A percentile compares a stretch with the other conserved stretches of the same genome.
These are phyloP conservation scores for fruit fly (Drosophila melanogaster) DNA, from an alignment of 1,140 invertebrate genomes.

Conservation along the genomic window DNA sequence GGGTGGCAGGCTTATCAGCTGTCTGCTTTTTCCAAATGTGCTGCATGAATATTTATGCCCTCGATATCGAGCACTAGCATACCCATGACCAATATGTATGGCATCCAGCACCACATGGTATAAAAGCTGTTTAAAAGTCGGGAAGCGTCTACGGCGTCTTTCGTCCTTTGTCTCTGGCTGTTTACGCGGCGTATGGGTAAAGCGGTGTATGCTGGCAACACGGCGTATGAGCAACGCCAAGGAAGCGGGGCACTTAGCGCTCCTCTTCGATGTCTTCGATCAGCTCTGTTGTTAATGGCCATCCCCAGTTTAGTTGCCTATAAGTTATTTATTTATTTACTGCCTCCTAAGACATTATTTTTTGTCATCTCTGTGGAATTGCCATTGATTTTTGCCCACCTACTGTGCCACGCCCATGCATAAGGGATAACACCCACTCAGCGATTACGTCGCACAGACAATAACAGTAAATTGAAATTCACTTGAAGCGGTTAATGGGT, in stretches of 20 bases:
- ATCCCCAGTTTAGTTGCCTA: slow-evolving; percentile 60
- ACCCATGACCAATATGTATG: slow-evolving; percentile 30
- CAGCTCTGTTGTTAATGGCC: slow-evolving; percentile 56
- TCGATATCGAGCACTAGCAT: slow-evolving; percentile 59
- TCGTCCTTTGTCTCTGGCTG: slow-evolving; percentile 32
- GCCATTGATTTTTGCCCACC: slow-evolving; percentile 12
- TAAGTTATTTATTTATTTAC: slow-evolving; percentile 77
- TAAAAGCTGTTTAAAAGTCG: slow-evolving; percentile 71
- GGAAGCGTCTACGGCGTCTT: slow-evolving; percentile 29
- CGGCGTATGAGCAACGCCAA: slow-evolving; percentile 50
- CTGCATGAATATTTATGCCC: slow-evolving; percentile 74
- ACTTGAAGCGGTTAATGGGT: slow-evolving; percentile 52
- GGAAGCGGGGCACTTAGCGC: slow-evolving; percentile 42
- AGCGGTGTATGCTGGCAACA: slow-evolving; percentile 16
- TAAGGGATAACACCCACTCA: slow-evolving; percentile 49
- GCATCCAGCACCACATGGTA: slow-evolving; percentile 32
- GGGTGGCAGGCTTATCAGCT: slow-evolving; percentile 69
- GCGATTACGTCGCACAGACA: slow-evolving; percentile 31
- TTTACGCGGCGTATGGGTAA: slow-evolving; percentile 62
- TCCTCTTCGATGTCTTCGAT: slow-evolving; percentile 6
- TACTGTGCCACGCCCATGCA: slow-evolving; percentile 40
- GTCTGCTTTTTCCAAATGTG: slow-evolving; percentile 62
- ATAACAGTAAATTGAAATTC: slow-evolving; percentile 71
- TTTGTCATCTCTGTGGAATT: slow-evolving; percentile 27
- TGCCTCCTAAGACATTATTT: slow-evolving; percentile 62